A percentile compares a stretch with the other conserved stretches of the same genome.
These are phyloP conservation scores for Mythimna vitellina DNA, from an alignment of 2,888 invertebrate genomes.

Conservation along the genomic window DNA sequence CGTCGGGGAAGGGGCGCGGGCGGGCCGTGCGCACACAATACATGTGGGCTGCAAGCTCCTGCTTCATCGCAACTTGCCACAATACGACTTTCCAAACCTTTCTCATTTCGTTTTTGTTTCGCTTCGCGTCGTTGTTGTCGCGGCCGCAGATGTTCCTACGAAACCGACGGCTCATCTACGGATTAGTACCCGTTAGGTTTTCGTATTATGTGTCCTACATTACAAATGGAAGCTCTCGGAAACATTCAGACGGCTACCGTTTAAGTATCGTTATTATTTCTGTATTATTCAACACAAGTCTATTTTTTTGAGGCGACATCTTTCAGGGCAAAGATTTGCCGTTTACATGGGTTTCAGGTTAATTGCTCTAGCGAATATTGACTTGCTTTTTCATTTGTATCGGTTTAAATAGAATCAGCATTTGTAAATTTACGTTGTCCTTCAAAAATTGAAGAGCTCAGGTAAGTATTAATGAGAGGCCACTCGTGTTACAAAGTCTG, in stretches of 20 bases:
- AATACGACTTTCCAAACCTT: slow-evolving; percentile 87
- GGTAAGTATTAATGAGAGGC: slow-evolving; percentile 86
- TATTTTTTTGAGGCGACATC: slow-evolving; percentile 15
- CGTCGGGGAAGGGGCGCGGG: slow-evolving; percentile 21
- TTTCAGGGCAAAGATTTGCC: slow-evolving; percentile 11
- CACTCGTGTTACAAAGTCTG: slow-evolving; percentile 87
- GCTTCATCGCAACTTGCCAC: slow-evolving; percentile 84
- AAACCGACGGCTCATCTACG: slow-evolving; percentile 86
- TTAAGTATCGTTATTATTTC: slow-evolving; percentile 53
- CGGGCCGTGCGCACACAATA: slow-evolving; percentile 61
- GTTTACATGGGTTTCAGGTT: slow-evolving; percentile 36
- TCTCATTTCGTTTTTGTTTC: slow-evolving; percentile 90
- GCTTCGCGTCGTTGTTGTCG: slow-evolving; percentile 75
- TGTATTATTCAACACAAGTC: slow-evolving; percentile 16
- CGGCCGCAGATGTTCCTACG: slow-evolving; percentile 85
- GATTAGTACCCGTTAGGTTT: slow-evolving; percentile 88
- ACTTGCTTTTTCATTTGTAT: slow-evolving; percentile 49
- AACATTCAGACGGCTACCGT: slow-evolving; percentile 70
- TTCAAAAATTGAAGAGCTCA: slow-evolving; percentile 79
- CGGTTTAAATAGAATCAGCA: slow-evolving; percentile 49
- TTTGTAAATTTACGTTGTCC: slow-evolving; percentile 68
- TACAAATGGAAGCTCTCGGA: slow-evolving; percentile 74
- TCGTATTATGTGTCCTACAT: slow-evolving; percentile 82
- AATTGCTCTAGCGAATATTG: slow-evolving; percentile 32
- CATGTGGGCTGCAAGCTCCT: slow-evolving; percentile 66